These are phyloP conservation scores for Myodes glareolus DNA, from an alignment of 2,113 vertebrate genomes.

Conservation along the genomic window DNA sequence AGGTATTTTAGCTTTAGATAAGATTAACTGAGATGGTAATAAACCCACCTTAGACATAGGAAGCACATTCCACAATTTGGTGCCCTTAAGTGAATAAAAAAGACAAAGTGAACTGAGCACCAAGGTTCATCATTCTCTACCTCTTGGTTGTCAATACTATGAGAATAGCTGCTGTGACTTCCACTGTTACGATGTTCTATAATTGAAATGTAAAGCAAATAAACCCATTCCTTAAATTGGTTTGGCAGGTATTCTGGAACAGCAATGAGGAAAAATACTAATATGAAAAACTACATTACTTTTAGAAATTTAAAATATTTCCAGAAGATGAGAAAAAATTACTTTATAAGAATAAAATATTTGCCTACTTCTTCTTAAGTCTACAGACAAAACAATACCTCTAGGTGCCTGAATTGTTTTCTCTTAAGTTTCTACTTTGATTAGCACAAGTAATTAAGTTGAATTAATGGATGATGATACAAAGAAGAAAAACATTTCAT, in stretches of 20 bases:
- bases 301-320: conserved; percentile 57
- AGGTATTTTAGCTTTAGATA: not conserved
- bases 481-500: conserved; percentile 9
- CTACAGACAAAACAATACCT: not conserved
- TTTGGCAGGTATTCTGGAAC: not conserved
- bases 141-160: not conserved
- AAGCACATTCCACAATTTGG: not conserved
- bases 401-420: conserved; percentile 36
- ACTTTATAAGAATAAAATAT: not conserved
- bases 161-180: not conserved
- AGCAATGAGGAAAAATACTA: not conserved
- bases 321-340: not conserved
- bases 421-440: conserved; percentile 16
- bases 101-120: not conserved
- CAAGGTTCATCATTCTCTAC: not conserved
- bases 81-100: no score
- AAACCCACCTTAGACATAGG: no score
- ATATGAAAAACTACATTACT: not conserved
- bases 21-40: not conserved
- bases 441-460: not conserved
- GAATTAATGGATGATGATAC: not conserved
- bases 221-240: not conserved
- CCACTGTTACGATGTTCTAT: not conserved
- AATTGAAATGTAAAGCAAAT: not conserved
- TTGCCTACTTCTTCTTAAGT: not conserved